A percentile compares a stretch with the other conserved stretches of the same genome.
These are phyloP conservation scores for Nymphalis io DNA, from an alignment of 1,140 invertebrate species.

Conservation along the genomic window DNA sequence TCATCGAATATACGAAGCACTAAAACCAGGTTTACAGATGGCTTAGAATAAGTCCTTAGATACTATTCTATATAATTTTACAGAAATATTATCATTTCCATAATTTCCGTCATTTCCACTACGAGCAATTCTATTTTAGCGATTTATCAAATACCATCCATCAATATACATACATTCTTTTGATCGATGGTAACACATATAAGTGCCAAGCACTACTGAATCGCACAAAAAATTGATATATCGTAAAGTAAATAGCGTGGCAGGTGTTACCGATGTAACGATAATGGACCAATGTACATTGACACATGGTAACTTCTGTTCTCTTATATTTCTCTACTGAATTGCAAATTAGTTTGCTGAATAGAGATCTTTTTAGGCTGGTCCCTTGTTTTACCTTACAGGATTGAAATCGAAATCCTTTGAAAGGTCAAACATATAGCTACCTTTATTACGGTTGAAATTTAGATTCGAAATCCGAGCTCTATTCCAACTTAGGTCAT, in stretches of 20 bases:
- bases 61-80: no score
- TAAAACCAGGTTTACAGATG: no score
- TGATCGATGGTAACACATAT: slow-evolving; percentile 13
- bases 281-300: slow-evolving; percentile 22
- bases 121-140: background rate
- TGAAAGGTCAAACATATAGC: slow-evolving; percentile 22
- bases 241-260: slow-evolving; percentile 14
- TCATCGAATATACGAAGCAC: no score
- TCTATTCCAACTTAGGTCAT: slow-evolving; percentile 9
- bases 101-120: background rate
- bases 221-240: slow-evolving; percentile 19
- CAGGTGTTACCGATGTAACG: slow-evolving; percentile 18
- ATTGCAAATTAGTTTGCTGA: slow-evolving; percentile 1
- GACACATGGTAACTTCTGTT: slow-evolving; percentile 19
- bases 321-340: slow-evolving; percentile 6
- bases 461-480: slow-evolving; percentile 11
- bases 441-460: slow-evolving; percentile 11
- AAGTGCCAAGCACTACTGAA: slow-evolving; percentile 13
- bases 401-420: slow-evolving; percentile 19
- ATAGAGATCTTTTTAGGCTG: slow-evolving; percentile 10
- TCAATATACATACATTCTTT: slow-evolving; percentile 6
- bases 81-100: background rate
- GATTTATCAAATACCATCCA: slow-evolving; percentile 8
- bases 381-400: slow-evolving; percentile 12
- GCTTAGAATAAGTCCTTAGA: no score